Conservation (phyloP, 2,888 invertebrate genomes). For the Acrocera orbiculus region DNA sequence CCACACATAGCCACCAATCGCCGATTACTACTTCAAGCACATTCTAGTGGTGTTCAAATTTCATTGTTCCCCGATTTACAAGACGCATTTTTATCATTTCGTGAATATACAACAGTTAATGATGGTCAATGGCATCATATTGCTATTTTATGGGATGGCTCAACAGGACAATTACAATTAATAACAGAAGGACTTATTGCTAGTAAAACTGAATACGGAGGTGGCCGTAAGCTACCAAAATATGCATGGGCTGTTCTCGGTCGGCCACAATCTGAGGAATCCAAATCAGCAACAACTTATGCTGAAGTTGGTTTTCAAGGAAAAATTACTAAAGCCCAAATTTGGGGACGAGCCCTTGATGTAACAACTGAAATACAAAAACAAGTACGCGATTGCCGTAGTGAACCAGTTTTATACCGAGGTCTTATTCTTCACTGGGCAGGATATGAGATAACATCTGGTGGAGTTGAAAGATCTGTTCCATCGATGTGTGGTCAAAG, state of each 20-base stretch:
- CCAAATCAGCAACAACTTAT: slow-evolving; percentile 37
- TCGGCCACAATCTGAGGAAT: slow-evolving; percentile 63
- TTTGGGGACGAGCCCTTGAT: slow-evolving; percentile 83
- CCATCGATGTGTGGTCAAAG: slow-evolving; percentile 85
- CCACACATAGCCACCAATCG: slow-evolving; percentile 60
- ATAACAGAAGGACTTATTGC: slow-evolving; percentile 93
- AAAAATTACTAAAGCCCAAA: slow-evolving; percentile 80
- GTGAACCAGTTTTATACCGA: slow-evolving; percentile 75
- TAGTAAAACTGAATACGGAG: slow-evolving; percentile 79
- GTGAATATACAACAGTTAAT: slow-evolving; percentile 82
- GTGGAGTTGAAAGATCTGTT: slow-evolving; percentile 79
- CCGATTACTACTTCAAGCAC: slow-evolving; percentile 73
- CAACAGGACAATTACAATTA: slow-evolving; percentile 69
- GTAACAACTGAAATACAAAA: slow-evolving; percentile 84
- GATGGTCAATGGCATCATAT: slow-evolving; percentile 96
- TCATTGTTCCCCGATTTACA: slow-evolving; percentile 75
- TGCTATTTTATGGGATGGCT: slow-evolving; percentile 87
- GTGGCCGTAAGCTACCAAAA: slow-evolving; percentile 62
- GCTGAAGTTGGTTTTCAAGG: slow-evolving; percentile 91
- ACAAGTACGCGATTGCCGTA: slow-evolving; percentile 82
- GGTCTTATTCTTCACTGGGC: slow-evolving; percentile 81
- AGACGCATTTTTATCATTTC: slow-evolving; percentile 77
- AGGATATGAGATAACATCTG: slow-evolving; percentile 74
- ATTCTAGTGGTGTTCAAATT: slow-evolving; percentile 83
- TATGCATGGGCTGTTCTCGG: slow-evolving; percentile 86